These are phyloP conservation scores for Myotis yumanensis DNA, from an alignment of 2,113 vertebrate species.

Conservation along the genomic window DNA sequence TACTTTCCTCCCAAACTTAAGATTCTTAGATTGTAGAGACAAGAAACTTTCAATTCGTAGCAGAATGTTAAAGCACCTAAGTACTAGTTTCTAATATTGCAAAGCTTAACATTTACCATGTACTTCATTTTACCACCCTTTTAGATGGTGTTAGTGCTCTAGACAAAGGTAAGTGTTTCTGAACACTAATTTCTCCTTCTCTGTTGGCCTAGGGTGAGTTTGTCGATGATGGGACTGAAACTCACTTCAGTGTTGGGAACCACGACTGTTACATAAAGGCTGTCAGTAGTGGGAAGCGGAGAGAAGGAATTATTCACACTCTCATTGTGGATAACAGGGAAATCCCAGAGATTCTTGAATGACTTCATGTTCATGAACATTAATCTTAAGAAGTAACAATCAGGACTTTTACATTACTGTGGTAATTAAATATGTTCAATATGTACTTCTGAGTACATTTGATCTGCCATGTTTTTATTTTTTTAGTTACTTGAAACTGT, in stretches of 20 bases:
- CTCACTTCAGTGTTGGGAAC: constrained; percentile 92
- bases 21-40: neutral
- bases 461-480: constrained; percentile 77
- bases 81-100: neutral
- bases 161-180: neutral
- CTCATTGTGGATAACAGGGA: constrained; percentile 93
- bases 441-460: constrained; percentile 78
- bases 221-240: constrained; percentile 98
- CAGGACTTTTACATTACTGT: constrained; percentile 79
- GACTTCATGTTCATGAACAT: constrained; percentile 72
- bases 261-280: constrained; percentile 97
- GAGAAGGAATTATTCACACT: constrained; percentile 96
- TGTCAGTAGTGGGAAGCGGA: constrained; percentile 96
- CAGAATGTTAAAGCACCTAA: neutral
- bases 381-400: constrained; percentile 61
- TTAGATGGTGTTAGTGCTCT: neutral
- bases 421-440: constrained; percentile 76
- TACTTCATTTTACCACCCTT: neutral
- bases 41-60: neutral
- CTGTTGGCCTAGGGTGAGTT: constrained; percentile 92
- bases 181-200: constrained; percentile 14
- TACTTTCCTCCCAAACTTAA: neutral
- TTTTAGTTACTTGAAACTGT: constrained; percentile 79
- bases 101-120: neutral
- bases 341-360: constrained; percentile 90